Evolutionary conservation across 2,888 invertebrate genomes (phyloP).

Genomic region (Bursaphelenchus okinawaensis): DNA sequence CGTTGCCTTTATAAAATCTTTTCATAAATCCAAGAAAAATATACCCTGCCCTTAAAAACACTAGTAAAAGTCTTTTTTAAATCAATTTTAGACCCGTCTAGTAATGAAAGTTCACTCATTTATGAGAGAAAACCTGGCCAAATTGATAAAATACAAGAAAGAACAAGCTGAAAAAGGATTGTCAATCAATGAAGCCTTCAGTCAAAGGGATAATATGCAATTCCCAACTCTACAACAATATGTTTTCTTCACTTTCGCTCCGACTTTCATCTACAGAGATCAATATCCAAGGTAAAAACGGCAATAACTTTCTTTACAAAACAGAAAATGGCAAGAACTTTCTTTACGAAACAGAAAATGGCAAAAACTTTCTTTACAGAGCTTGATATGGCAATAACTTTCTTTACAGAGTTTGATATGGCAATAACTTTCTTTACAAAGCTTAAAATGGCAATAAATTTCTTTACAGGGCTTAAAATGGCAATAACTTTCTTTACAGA

Average conservation of each 20-base stretch:
- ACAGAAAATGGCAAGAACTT: too few species aligned
- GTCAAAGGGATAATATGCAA: neutral
- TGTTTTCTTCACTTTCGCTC: slow-evolving; percentile 52
- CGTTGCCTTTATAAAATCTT: too few species aligned
- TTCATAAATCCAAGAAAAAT: too few species aligned
- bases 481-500: neutral
- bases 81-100: slow-evolving; percentile 45
- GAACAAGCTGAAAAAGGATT: slow-evolving; percentile 13
- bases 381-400: neutral
- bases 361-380: neutral
- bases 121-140: slow-evolving; percentile 45
- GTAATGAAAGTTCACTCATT: slow-evolving; percentile 56
- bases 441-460: neutral
- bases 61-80: too few species aligned
- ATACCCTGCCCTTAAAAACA: too few species aligned
- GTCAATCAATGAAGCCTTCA: neutral
- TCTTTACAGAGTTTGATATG: neutral
- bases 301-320: neutral
- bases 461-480: neutral
- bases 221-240: slow-evolving; percentile 38
- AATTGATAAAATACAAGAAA: slow-evolving; percentile 34
- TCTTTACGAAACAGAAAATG: too few species aligned
- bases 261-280: slow-evolving; percentile 49
- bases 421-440: neutral
- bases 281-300: neutral